phyloP scores from a whole-genome alignment of 2,797 vertebrate genomes.

The Ctenochaetus hawaiiensis region DNA sequence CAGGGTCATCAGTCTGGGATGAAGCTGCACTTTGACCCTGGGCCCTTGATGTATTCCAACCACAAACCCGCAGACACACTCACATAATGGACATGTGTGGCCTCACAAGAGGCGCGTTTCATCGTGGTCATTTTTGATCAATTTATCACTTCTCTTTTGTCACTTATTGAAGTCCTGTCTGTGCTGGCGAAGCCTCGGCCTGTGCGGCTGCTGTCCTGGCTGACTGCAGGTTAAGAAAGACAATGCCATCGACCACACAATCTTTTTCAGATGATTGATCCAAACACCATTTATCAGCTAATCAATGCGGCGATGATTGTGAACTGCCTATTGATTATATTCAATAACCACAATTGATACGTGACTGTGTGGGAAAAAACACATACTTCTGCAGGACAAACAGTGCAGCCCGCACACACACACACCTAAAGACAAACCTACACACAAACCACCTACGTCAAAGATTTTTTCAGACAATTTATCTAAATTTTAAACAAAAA shows the following conservation, averaged over 20 bases:
- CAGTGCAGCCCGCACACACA: neutral
- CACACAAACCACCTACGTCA: neutral
- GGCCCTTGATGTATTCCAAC: conserved; percentile 86
- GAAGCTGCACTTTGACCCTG: conserved; percentile 84
- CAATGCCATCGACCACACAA: conserved; percentile 44
- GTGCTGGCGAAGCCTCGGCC: conserved; percentile 41
- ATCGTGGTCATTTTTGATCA: conserved; percentile 84
- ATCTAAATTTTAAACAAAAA: no score
- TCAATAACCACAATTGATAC: conserved; percentile 63
- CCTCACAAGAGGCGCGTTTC: conserved; percentile 76
- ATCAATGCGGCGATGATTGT: conserved; percentile 75
- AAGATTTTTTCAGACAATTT: neutral
- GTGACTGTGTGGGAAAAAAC: conserved; percentile 16
- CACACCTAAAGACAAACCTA: neutral
- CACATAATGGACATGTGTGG: conserved; percentile 80
- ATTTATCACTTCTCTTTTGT: conserved; percentile 82
- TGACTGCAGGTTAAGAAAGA: conserved; percentile 34
- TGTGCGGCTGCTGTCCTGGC: conserved; percentile 33
- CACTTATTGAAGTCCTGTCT: conserved; percentile 78
- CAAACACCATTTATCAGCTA: conserved; percentile 73
- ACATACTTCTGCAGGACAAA: neutral
- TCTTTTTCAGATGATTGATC: conserved; percentile 66
- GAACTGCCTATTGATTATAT: conserved; percentile 67
- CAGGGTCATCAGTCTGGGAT: conserved; percentile 88
- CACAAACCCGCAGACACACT: conserved; percentile 80